Conservation (phyloP, 1,140 invertebrate genomes). For the Drosophila ohnishii region DNA sequence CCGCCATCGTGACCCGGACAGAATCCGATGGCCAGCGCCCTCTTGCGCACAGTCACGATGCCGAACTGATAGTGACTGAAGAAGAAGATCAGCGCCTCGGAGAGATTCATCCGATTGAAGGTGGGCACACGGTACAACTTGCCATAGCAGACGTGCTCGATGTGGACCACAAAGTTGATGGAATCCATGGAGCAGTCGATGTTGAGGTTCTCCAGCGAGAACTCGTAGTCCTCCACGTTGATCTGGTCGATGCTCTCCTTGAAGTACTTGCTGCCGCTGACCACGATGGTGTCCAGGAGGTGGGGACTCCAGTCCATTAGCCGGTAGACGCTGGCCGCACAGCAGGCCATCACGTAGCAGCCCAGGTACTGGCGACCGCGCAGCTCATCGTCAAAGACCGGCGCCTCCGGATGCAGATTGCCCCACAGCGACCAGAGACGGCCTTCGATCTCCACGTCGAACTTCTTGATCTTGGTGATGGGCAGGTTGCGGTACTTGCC, state of each 20-base stretch:
- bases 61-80: slow-evolving; percentile 84
- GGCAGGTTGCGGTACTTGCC: slow-evolving; percentile 83
- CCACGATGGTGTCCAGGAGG: slow-evolving; percentile 85
- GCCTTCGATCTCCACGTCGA: slow-evolving; percentile 86
- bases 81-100: slow-evolving; percentile 85
- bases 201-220: slow-evolving; percentile 84
- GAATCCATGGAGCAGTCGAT: slow-evolving; percentile 84
- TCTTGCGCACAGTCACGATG: slow-evolving; percentile 84
- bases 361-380: slow-evolving; percentile 85
- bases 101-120: slow-evolving; percentile 85
- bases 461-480: slow-evolving; percentile 84
- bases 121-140: slow-evolving; percentile 85
- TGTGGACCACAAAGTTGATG: slow-evolving; percentile 84
- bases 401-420: slow-evolving; percentile 84
- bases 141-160: slow-evolving; percentile 85
- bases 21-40: slow-evolving; percentile 85
- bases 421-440: slow-evolving; percentile 86
- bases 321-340: slow-evolving; percentile 85
- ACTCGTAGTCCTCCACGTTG: slow-evolving; percentile 84
- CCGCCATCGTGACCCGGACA: slow-evolving; percentile 82
- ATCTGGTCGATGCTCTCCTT: slow-evolving; percentile 84
- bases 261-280: slow-evolving; percentile 85
- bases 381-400: slow-evolving; percentile 79
- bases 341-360: slow-evolving; percentile 84
- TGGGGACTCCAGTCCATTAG: slow-evolving; percentile 85